Evolutionary conservation across 2,113 vertebrate species (phyloP).

Genomic region (Zapus hudsonius): DNA sequence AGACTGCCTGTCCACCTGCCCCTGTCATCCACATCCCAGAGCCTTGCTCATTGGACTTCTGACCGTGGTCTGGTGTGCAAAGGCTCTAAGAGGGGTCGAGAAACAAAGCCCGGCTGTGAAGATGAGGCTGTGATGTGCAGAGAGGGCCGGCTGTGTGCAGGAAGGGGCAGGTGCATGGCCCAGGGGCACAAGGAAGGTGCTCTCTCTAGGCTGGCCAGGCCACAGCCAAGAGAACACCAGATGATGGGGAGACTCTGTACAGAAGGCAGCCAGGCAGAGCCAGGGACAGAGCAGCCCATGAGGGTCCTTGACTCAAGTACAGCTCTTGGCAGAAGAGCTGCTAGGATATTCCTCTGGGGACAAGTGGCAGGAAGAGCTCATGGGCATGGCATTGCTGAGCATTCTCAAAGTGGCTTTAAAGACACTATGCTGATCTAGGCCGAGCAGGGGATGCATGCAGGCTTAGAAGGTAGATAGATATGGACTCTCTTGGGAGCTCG

Average conservation of each 20-base stretch:
- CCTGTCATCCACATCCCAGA: not conserved
- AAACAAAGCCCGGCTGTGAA: not conserved
- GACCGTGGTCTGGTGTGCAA: not conserved
- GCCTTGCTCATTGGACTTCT: not conserved
- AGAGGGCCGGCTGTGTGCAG: not conserved
- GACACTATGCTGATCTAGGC: not conserved
- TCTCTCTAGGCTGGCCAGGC: not conserved
- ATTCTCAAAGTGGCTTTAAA: not conserved
- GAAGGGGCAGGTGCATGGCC: not conserved
- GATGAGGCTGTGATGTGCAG: not conserved
- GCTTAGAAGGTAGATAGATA: not conserved
- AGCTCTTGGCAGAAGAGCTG: not conserved
- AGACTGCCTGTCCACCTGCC: not conserved
- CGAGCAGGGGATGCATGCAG: not conserved
- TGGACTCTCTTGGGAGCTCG: not conserved
- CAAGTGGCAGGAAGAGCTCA: not conserved
- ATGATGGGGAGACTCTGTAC: not conserved
- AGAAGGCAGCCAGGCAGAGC: not conserved
- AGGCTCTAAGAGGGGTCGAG: not conserved
- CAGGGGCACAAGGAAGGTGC: not conserved
- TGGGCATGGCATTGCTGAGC: not conserved
- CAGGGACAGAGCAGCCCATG: accelerated
- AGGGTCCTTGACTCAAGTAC: not conserved
- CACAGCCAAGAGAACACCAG: too few relatives aligned
- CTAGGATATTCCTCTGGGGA: not conserved